phyloP scores from a whole-genome alignment of 1,140 invertebrate genomes.

The Lepidurus packardi region DNA sequence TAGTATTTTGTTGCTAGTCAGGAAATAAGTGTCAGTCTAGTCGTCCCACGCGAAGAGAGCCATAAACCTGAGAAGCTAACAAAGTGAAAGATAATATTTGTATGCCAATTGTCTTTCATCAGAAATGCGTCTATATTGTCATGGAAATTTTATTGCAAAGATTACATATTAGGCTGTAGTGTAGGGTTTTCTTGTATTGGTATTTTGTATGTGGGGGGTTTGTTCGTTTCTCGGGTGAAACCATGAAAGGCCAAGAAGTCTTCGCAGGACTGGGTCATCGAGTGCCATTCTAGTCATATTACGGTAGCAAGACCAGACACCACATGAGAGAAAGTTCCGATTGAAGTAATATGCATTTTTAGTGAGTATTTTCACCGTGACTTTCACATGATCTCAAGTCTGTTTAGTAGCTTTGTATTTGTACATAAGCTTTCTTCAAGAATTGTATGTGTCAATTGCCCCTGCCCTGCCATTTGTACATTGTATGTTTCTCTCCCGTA shows the following conservation, averaged over 20 bases:
- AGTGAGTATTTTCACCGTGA: neutral
- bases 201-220: neutral
- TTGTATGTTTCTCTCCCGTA: neutral
- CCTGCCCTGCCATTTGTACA: slow-evolving; percentile 12
- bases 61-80: slow-evolving; percentile 4
- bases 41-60: neutral
- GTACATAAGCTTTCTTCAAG: neutral
- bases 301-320: slow-evolving; percentile 4
- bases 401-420: slow-evolving; percentile 16
- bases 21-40: neutral
- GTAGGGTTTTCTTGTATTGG: neutral
- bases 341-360: neutral
- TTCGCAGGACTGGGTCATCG: slow-evolving; percentile 20
- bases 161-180: neutral
- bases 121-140: slow-evolving; percentile 13
- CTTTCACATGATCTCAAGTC: slow-evolving; percentile 21
- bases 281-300: slow-evolving; percentile 22
- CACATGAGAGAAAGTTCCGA: slow-evolving; percentile 8
- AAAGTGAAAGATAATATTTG: neutral
- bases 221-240: slow-evolving; percentile 3
- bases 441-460: neutral
- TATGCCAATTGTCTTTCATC: slow-evolving; percentile 5
- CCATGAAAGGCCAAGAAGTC: slow-evolving; percentile 16
- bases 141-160: neutral
- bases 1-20: slow-evolving; percentile 12